These are phyloP conservation scores for Oscheius sp. DNA, from an alignment of 2,888 invertebrate species.

Conservation along the genomic window DNA sequence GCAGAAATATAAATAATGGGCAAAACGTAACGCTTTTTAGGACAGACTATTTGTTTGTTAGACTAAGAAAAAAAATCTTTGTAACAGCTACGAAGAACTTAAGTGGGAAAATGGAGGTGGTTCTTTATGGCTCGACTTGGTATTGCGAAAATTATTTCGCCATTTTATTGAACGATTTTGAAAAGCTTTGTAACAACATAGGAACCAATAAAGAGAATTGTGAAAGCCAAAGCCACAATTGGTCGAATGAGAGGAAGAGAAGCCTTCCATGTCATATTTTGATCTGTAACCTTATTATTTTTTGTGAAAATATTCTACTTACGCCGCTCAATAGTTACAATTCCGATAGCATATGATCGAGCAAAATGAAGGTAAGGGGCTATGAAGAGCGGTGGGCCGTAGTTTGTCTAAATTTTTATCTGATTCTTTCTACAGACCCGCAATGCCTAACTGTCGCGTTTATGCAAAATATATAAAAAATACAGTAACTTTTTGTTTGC, in stretches of 20 bases:
- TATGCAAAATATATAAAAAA: neutral
- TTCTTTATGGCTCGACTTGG: too few relatives aligned
- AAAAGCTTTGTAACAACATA: neutral
- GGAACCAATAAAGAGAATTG: neutral
- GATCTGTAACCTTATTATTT: too few relatives aligned
- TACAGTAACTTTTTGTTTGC: neutral
- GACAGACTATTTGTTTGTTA: too few relatives aligned
- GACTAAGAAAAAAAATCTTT: too few relatives aligned
- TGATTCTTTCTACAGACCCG: too few relatives aligned
- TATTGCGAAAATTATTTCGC: too few relatives aligned
- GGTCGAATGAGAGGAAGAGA: conserved; percentile 6
- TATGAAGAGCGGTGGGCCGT: neutral
- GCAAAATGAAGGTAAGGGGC: neutral
- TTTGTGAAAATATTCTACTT: too few relatives aligned
- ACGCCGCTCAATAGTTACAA: neutral
- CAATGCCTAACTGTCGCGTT: neutral
- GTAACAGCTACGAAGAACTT: too few relatives aligned
- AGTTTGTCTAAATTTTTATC: neutral
- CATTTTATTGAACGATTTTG: neutral
- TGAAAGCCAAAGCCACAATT: neutral
- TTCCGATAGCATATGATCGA: neutral
- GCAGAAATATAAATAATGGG: too few relatives aligned
- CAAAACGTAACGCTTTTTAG: too few relatives aligned
- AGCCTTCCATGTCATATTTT: conserved; percentile 5
- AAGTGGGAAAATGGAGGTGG: too few relatives aligned